Base-by-base conservation (phyloP, 2,797 vertebrate genomes). In the Hapalemur alaotrensis region DNA sequence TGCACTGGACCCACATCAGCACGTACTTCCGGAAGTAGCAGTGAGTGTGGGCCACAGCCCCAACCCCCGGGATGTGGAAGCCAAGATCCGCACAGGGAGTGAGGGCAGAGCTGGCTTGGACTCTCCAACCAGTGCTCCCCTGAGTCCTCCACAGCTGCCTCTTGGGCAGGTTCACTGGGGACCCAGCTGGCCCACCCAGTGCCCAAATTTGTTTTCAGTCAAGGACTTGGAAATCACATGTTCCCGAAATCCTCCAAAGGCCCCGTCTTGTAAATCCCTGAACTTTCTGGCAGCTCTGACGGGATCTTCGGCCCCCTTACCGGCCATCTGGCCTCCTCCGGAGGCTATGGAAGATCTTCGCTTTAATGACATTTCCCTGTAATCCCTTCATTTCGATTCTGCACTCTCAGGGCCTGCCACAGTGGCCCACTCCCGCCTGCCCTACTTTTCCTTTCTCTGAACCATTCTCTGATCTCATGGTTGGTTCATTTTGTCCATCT, bases 381-480 rank as follows among this genome's bases (percentile, higher is more conserved):
- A 67, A 95, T 67, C 52, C 41, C 38, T 70, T 82, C 46, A 32
- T 63, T 75, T 83, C 50, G 69, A 25, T 41, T 78, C 43, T 0
- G 1, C 15, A 50, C 43, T 32, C 41, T 14, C 79, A 13, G 83
- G 67, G 72, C 78, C 81, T 1, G 0, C 65, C 5, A 2, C 32
- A 3, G 43, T 9, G 28, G 54, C 80, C 13, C 11, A 4, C 32
- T 88, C 82, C 80, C 17, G 0, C 38, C 69, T 95, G 95, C 61
- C 76, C 89, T 83, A 90, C 85, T 92, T 93, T 87, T 48, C 75
- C 43, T 69, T 69, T 10, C 59, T 83, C 70, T 12, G 82, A 84
- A 28, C n/a, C n/a, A 7, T 76, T 63, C 79, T 54, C 35, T 0
- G 18, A 61, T 75, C 73, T 65, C 43, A 9, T 1, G 22, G 9